Evolutionary conservation across 2,113 vertebrate genomes (phyloP).

Genomic region (Sprattus sprattus): DNA sequence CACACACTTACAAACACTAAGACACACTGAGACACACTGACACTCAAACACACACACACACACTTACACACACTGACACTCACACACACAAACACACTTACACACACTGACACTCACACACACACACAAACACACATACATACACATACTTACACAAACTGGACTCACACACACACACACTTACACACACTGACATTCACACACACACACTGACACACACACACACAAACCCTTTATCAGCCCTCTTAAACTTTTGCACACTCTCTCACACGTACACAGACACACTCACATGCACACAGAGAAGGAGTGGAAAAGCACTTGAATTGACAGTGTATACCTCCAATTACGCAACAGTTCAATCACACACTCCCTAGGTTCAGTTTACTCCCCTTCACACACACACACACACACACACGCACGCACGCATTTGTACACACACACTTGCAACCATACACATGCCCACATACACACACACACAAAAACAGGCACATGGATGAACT

Average conservation of each 20-base stretch:
- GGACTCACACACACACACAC: background rate
- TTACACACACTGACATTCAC: background rate
- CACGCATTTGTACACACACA: background rate
- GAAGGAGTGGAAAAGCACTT: background rate
- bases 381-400: background rate
- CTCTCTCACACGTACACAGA: background rate
- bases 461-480: background rate
- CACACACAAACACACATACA: conserved; percentile 18
- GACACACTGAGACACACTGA: background rate
- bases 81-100: background rate
- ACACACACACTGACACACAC: background rate
- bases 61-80: background rate
- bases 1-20: background rate
- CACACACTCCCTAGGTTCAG: no score
- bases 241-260: background rate
- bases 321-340: background rate
- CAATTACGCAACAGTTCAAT: background rate
- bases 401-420: no score
- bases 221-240: background rate
- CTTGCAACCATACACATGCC: background rate
- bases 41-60: background rate
- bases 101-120: background rate
- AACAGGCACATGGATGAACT: background rate
- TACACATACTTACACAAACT: conserved; percentile 1
- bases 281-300: background rate